Evolutionary conservation across 2,113 vertebrate species (phyloP).

Genomic region (Cercocebus atys): DNA sequence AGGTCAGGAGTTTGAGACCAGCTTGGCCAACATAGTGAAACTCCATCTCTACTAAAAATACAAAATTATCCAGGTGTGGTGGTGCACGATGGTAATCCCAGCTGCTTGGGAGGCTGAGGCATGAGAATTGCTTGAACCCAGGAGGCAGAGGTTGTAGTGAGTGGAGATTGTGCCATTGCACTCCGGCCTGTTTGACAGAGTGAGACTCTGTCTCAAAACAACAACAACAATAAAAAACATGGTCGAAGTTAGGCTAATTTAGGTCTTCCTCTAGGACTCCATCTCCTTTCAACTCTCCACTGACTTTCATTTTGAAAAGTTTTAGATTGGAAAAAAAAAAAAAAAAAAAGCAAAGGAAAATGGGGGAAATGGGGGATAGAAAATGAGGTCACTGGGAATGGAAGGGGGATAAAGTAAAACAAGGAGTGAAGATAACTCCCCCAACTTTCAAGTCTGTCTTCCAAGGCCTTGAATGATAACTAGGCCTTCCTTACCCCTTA

Average conservation of each 20-base stretch:
- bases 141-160: too few relatives aligned
- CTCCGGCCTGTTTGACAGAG: too few relatives aligned
- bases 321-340: not conserved
- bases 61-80: too few relatives aligned
- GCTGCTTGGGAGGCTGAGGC: too few relatives aligned
- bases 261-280: not conserved
- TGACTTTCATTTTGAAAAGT: conserved; percentile 13
- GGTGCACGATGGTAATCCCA: too few relatives aligned
- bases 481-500: not conserved
- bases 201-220: too few relatives aligned
- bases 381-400: not conserved
- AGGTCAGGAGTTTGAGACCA: too few relatives aligned
- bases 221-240: not conserved
- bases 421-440: not conserved
- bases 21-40: too few relatives aligned
- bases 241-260: not conserved
- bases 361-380: not conserved
- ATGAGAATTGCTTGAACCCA: too few relatives aligned
- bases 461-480: not conserved
- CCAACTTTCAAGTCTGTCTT: not conserved
- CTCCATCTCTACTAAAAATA: too few relatives aligned
- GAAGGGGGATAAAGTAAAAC: not conserved
- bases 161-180: too few relatives aligned
- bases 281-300: not conserved
- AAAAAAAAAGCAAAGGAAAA: not conserved